Percentiles rank a stretch among this genome's conserved stretches.
phyloP scores from a whole-genome alignment of 2,888 invertebrate species.

The Tubiluchus corallicola region DNA sequence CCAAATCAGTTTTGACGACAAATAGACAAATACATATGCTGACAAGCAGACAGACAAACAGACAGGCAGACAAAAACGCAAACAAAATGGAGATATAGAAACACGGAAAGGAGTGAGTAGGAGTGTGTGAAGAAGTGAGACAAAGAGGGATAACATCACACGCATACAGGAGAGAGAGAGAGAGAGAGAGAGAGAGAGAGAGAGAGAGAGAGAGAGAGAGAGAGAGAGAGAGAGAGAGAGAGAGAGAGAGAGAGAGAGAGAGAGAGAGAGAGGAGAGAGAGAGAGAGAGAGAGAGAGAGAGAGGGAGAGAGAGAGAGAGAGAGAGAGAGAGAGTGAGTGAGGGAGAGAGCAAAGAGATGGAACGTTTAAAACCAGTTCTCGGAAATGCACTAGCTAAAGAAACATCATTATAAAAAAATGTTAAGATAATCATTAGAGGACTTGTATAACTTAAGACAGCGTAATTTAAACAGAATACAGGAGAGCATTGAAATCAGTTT shows the following conservation, averaged over 20 bases:
- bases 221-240: not conserved
- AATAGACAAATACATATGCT: not conserved
- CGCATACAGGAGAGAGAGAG: not conserved
- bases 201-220: not conserved
- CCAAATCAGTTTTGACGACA: too few relatives aligned
- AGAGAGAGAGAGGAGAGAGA: not conserved
- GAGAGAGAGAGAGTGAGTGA: not conserved
- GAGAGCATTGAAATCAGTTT: too few relatives aligned
- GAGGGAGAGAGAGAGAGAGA: not conserved
- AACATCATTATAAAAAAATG: too few relatives aligned
- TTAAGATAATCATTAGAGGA: too few relatives aligned
- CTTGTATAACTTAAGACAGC: too few relatives aligned
- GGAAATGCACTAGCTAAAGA: too few relatives aligned
- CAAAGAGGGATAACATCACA: not conserved
- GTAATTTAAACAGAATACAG: too few relatives aligned
- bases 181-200: not conserved
- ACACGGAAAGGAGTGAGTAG: not conserved
- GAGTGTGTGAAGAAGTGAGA: not conserved
- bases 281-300: not conserved
- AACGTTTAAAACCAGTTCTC: too few relatives aligned
- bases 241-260: slow-evolving; percentile 1
- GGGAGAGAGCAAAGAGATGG: not conserved
- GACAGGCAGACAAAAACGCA: not conserved
- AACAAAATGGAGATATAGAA: not conserved
- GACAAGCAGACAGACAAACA: not conserved